Percentiles rank a stretch among this genome's conserved stretches.
These are phyloP conservation scores for Cyphomyrus discorhynchus DNA, from an alignment of 2,113 vertebrate genomes.

Conservation along the genomic window DNA sequence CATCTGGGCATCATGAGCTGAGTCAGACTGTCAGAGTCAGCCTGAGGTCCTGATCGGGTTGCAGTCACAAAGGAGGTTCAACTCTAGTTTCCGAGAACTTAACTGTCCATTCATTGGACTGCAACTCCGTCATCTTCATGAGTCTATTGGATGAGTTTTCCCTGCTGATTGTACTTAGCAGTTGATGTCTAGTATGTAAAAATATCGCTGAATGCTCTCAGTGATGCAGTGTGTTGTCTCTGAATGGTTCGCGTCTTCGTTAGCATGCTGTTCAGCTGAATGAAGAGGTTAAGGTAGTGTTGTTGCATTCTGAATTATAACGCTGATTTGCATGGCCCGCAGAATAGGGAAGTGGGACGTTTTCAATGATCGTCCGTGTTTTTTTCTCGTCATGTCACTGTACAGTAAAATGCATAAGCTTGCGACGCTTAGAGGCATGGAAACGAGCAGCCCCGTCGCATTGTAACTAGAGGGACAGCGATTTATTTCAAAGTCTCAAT, in stretches of 20 bases:
- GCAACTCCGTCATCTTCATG: neutral
- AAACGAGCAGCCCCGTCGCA: neutral
- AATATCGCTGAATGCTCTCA: neutral
- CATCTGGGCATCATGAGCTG: neutral
- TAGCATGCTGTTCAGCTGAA: neutral
- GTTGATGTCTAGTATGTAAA: neutral
- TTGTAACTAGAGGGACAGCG: neutral
- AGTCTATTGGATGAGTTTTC: neutral
- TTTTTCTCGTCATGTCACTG: neutral
- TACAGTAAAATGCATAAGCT: neutral
- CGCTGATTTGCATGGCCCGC: neutral
- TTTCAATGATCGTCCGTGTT: neutral
- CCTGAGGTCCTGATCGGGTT: neutral
- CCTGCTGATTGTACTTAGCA: neutral
- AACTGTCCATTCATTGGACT: neutral
- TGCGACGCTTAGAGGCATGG: neutral
- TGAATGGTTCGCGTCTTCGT: neutral
- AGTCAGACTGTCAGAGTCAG: neutral
- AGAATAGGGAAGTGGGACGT: neutral
- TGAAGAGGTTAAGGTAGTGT: neutral
- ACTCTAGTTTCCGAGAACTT: neutral
- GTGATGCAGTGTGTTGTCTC: neutral
- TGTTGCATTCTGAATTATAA: neutral
- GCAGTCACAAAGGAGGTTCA: neutral
- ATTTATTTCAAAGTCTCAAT: conserved; percentile 48